These are phyloP conservation scores for Pseudomyrmex concolor DNA, from an alignment of 1,140 invertebrate genomes.

Conservation along the genomic window DNA sequence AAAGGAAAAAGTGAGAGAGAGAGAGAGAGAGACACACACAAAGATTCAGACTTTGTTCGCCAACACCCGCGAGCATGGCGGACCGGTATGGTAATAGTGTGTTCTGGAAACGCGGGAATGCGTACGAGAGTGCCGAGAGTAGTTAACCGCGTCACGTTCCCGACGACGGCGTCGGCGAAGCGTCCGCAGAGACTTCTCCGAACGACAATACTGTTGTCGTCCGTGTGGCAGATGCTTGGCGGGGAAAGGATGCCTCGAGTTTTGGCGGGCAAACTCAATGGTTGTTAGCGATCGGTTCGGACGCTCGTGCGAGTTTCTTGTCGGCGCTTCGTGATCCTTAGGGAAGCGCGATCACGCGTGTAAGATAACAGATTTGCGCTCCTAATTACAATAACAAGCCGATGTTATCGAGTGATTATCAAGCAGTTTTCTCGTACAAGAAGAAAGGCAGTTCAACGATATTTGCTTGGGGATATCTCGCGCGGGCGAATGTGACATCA, in stretches of 20 bases:
- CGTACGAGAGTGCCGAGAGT: constrained; percentile 28
- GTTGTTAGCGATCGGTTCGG: too few species aligned
- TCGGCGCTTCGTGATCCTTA: neutral
- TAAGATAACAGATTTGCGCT: neutral
- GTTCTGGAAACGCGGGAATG: constrained; percentile 31
- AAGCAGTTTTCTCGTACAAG: too few species aligned
- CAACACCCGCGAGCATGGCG: constrained; percentile 69
- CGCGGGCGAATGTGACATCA: too few species aligned
- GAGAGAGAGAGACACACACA: neutral
- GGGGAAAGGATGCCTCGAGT: constrained; percentile 60
- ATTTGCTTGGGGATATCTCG: neutral
- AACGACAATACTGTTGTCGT: constrained; percentile 41
- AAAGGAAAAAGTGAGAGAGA: neutral
- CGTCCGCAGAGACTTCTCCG: constrained; percentile 48
- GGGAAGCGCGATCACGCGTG: neutral
- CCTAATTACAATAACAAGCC: neutral
- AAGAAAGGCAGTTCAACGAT: too few species aligned
- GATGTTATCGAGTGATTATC: neutral
- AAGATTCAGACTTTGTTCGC: constrained; percentile 40
- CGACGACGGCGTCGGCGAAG: neutral
- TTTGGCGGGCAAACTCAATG: constrained; percentile 77
- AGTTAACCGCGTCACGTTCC: constrained; percentile 14
- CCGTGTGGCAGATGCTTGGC: constrained; percentile 48
- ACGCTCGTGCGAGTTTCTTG: neutral
- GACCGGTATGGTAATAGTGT: constrained; percentile 48